Base-by-base conservation (phyloP, 2,888 invertebrate genomes). In the Fissipunctia ypsillon region DNA sequence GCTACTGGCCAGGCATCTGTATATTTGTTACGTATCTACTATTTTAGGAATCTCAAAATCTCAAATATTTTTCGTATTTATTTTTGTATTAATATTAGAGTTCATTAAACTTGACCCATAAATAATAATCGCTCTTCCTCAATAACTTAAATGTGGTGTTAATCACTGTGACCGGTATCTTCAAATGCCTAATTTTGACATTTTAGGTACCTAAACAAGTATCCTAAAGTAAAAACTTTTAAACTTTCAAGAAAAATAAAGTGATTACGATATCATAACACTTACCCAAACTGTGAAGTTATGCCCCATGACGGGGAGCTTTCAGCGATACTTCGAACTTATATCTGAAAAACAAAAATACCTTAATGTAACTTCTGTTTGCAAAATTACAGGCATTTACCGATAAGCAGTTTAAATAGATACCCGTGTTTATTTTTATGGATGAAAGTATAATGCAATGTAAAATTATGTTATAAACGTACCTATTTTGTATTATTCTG, bases 261-360 rank as follows among this genome's bases (percentile, higher is more conserved):
- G 35, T 41, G 1, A 52, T 48, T 28, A 19, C 3, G 4, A 52
- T 19, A 54, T 70, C 68, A 80, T 71, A 81, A 73, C 48, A 93
- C 95, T 95, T 90, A 96, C 95, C 95, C 90, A 92, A 76, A 90
- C 78, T 78, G 89, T 79, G 76, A 90, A 83, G 81, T 89, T 90
- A 73, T 87, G 89, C 95, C 95, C 95, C 95, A 96, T 96, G 83
- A 90, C 89, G 94, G 96, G 95, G 96, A 87, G 82, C 72, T 89
- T 87, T 87, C 70, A 75, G 84, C 66, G 70, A 84, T 84, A 75
- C 71, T 76, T 84, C 82, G 78, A 84, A 84, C 81, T 84, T 87
- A 78, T 88, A 85, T 89, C 92, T 93, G 92, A 78, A 91, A 92
- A 80, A 2, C 3, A 45, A 38, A 57, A 69, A 69, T 54, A 35